Evolutionary conservation across 2,113 vertebrate species (phyloP).

Genomic region (western clawed frog (Xenopus tropicalis)): DNA sequence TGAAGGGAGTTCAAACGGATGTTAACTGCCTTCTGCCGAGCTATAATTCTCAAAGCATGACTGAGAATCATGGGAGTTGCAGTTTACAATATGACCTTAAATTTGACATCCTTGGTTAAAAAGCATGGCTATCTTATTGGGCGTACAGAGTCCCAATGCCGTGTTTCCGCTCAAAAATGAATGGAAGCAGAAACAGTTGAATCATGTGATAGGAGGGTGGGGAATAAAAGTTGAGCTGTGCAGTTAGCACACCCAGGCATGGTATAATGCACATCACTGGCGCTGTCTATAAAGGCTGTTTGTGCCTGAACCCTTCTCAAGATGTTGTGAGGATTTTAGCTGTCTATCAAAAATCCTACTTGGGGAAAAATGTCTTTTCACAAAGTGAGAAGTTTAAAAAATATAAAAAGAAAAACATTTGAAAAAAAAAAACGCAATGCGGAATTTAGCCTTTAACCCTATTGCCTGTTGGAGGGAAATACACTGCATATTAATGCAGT

Average conservation of each 20-base stretch:
- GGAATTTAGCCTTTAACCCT: slow-evolving; percentile 49
- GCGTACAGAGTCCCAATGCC: no score
- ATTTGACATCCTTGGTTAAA: neutral
- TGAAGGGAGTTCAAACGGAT: neutral
- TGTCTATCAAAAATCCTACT: slow-evolving; percentile 50
- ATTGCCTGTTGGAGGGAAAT: slow-evolving; percentile 17
- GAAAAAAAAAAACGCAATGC: slow-evolving; percentile 48
- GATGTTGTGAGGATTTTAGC: slow-evolving; percentile 47
- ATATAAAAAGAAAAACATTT: slow-evolving; percentile 18
- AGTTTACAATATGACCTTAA: neutral
- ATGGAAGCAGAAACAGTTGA: no score
- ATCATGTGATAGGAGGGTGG: no score
- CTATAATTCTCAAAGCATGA: neutral
- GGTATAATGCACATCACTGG: slow-evolving; percentile 30
- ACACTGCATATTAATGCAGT: slow-evolving; percentile 21
- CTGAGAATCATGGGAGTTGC: neutral
- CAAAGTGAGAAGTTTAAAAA: slow-evolving; percentile 48
- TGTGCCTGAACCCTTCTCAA: slow-evolving; percentile 60
- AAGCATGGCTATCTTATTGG: no score
- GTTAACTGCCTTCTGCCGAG: no score
- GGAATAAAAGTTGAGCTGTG: neutral
- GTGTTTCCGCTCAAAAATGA: no score
- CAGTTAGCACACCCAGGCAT: slow-evolving; percentile 22
- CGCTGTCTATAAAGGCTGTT: slow-evolving; percentile 50
- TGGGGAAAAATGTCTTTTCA: slow-evolving; percentile 42